Percentiles rank a stretch among this genome's conserved stretches.
Conservation (phyloP, 2,888 invertebrate species). For the Dicranocentrus wangi region DNA sequence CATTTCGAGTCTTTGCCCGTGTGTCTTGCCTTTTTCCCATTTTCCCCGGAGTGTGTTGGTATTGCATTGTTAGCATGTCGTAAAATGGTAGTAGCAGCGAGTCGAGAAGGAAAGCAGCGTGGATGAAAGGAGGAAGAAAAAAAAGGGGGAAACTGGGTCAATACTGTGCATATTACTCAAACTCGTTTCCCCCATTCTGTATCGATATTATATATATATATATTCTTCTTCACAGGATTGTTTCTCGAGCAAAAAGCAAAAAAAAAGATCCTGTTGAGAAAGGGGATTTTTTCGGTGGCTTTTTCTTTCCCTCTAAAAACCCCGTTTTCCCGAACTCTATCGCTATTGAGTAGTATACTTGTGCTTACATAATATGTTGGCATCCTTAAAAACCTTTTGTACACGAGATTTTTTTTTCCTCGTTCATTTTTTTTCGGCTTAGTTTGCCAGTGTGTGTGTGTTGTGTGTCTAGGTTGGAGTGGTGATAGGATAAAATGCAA, state of each 20-base stretch:
- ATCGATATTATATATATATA: constrained; percentile 10
- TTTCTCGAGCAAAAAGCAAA: neutral
- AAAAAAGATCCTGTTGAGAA: neutral
- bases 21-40: no score
- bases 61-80: constrained; percentile 22
- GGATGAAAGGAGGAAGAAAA: constrained; percentile 5
- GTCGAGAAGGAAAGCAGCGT: neutral
- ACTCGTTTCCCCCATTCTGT: no score
- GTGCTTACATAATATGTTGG: neutral
- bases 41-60: constrained; percentile 1
- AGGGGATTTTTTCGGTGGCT: neutral
- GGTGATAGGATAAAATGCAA: constrained; percentile 30
- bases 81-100: constrained; percentile 6
- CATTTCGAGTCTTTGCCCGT: no score
- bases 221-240: constrained; percentile 18
- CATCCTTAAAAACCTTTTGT: neutral
- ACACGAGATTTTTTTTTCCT: neutral
- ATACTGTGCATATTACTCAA: no score
- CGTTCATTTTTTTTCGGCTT: neutral
- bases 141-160: constrained; percentile 29
- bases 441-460: neutral
- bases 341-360: neutral
- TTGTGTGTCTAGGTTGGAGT: neutral
- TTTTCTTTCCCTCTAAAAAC: neutral
- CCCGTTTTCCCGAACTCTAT: neutral